These are phyloP conservation scores for Drosophila mulleri DNA, from an alignment of 2,888 invertebrate species.

Conservation along the genomic window DNA sequence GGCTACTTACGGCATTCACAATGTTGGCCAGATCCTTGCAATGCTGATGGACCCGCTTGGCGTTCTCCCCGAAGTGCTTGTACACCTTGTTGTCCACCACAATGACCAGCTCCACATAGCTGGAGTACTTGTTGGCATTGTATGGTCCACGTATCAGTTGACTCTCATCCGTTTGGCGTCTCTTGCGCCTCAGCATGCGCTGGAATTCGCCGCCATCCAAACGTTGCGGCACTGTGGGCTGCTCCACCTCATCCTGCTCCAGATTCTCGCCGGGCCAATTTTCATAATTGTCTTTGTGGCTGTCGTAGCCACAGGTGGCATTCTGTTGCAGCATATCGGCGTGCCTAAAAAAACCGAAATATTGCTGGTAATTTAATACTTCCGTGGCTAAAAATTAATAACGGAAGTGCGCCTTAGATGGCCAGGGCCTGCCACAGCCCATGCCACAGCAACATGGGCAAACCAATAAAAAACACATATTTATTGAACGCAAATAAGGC, in stretches of 20 bases:
- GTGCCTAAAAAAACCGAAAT: conserved; percentile 70
- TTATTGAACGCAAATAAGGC: conserved; percentile 63
- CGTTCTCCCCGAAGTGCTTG: conserved; percentile 90
- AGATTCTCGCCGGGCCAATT: neutral
- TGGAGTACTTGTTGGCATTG: conserved; percentile 93
- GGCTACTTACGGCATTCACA: conserved; percentile 54
- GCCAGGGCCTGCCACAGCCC: neutral
- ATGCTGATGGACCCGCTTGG: conserved; percentile 91
- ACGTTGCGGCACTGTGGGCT: conserved; percentile 43
- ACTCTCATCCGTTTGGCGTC: conserved; percentile 86
- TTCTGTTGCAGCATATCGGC: conserved; percentile 86
- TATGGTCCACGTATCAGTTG: conserved; percentile 91
- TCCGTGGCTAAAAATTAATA: conserved; percentile 65
- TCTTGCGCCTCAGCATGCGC: conserved; percentile 89
- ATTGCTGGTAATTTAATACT: conserved; percentile 65
- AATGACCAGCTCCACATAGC: conserved; percentile 95
- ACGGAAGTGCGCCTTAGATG: conserved; percentile 42
- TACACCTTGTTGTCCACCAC: conserved; percentile 95
- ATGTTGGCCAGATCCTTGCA: conserved; percentile 93
- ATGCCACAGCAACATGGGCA: conserved; percentile 14
- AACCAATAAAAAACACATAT: conserved; percentile 65
- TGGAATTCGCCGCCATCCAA: conserved; percentile 82
- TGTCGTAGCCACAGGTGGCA: conserved; percentile 86
- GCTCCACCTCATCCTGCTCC: conserved; percentile 58
- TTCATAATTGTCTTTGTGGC: conserved; percentile 57